Evolutionary conservation across 2,888 invertebrate genomes (phyloP).

Genomic region (Xylota sylvarum): DNA sequence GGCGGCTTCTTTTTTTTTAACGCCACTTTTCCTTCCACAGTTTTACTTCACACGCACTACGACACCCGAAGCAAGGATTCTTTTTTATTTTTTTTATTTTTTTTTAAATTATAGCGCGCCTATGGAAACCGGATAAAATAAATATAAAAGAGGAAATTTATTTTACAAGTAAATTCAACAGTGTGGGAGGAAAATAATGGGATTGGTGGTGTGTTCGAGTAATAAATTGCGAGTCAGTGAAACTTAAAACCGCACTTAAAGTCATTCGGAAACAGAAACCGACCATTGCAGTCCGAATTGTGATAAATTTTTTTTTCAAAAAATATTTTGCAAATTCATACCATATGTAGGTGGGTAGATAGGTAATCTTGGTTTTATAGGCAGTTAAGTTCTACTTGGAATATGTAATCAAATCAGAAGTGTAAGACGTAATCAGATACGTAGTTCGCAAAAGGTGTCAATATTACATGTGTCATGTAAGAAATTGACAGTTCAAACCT

Average conservation of each 20-base stretch:
- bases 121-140: constrained; percentile 36
- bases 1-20: constrained; percentile 10
- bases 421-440: no score
- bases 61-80: constrained; percentile 46
- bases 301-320: no score
- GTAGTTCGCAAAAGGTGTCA: no score
- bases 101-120: constrained; percentile 46
- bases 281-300: no score
- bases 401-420: no score
- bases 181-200: constrained; percentile 14
- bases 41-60: constrained; percentile 60
- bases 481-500: no score
- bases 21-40: constrained; percentile 35
- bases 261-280: no score
- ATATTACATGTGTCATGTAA: no score
- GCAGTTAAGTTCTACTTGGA: no score
- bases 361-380: no score
- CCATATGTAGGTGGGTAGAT: no score
- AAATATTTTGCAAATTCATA: no score
- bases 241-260: background rate
- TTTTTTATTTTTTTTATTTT: background rate
- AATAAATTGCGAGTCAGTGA: constrained; percentile 4
- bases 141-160: constrained; percentile 35
- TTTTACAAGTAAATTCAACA: constrained; percentile 26
- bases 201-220: background rate